Percentiles rank a stretch among this genome's conserved stretches.
These are phyloP conservation scores for Lophotriccus pileatus DNA, from an alignment of 2,797 vertebrate genomes.

Conservation along the genomic window DNA sequence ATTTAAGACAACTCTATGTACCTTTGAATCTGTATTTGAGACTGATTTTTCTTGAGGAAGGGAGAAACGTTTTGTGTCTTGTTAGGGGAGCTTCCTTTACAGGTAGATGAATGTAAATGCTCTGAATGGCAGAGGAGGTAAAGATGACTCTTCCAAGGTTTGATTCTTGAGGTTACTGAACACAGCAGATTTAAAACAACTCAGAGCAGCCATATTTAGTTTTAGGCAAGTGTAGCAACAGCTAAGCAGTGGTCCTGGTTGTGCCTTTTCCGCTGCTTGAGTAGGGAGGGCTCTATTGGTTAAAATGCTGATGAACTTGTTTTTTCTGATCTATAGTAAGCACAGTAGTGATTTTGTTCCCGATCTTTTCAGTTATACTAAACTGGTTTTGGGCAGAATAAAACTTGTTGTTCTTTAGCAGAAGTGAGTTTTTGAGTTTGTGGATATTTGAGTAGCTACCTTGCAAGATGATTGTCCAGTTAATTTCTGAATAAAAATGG, in stretches of 20 bases:
- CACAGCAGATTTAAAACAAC: not conserved
- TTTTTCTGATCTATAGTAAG: not conserved
- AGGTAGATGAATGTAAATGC: not conserved
- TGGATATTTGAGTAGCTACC: not conserved
- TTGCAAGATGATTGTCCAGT: not conserved
- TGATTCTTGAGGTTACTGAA: not conserved
- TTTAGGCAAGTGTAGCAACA: not conserved
- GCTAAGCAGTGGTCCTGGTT: not conserved
- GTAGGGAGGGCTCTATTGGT: not conserved
- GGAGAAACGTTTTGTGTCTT: not conserved
- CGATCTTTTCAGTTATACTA: not conserved
- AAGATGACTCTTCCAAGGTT: not conserved
- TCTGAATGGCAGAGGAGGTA: not conserved
- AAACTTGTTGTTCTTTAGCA: not conserved
- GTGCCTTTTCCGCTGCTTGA: not conserved
- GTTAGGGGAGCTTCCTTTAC: not conserved
- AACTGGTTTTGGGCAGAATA: not conserved
- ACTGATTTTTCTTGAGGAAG: not conserved
- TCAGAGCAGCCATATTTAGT: not conserved
- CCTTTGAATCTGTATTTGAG: not conserved
- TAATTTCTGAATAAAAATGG: not conserved
- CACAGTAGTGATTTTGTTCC: not conserved
- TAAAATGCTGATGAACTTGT: not conserved
- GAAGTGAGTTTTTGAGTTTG: not conserved
- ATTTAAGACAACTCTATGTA: not conserved